Base-by-base conservation (phyloP, 2,797 vertebrate genomes). In the Chaunax sp. region DNA sequence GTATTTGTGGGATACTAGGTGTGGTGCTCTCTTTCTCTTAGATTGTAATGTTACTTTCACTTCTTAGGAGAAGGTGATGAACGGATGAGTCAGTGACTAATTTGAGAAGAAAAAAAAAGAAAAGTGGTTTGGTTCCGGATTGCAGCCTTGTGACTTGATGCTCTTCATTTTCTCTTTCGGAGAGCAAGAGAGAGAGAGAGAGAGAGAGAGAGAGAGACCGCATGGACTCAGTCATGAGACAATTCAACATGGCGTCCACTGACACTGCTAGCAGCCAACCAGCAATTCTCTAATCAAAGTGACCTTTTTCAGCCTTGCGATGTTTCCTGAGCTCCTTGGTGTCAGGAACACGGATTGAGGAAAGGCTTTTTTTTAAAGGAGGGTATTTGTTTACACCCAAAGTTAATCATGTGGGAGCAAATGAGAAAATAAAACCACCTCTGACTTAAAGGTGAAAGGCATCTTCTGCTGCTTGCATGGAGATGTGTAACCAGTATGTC, bases 11-110 rank as follows among this genome's bases (percentile, higher is more conserved):
- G 33, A n/a, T 40, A 51, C 41, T 14, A 81, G 64, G 78, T 66
- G 83, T 73, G 72, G 68, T 14, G 56, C 33, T 59, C 52, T 68
- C 35, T 67, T n/a, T 69, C 70, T 77, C 78, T 85, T 37, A 57
- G 61, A 44, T 65, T 30, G 52, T 54, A 72, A 72, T 75, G 72
- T 83, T 77, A 81, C 86, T 88, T 89, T 91, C 80, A 77, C 88
- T 87, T 91, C 82, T 83, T 81, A 85, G 84, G 70, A 87, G 72
- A 75, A 83, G 77, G 81, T 78, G 85, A 87, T 82, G 88, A 89
- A 90, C 75, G 55, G 52, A 79, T 56, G 78, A 85, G 58, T 68
- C 43, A 69, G 76, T 92, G 90, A 92, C 89, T 92, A 89, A 92
- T 83, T 91, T 87, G 80, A 86, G 83, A 81, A 35, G 33, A 11